Percentiles rank a stretch among this genome's conserved stretches.
These are phyloP conservation scores for Hyles vespertilio DNA, from an alignment of 1,140 invertebrate genomes.

Conservation along the genomic window DNA sequence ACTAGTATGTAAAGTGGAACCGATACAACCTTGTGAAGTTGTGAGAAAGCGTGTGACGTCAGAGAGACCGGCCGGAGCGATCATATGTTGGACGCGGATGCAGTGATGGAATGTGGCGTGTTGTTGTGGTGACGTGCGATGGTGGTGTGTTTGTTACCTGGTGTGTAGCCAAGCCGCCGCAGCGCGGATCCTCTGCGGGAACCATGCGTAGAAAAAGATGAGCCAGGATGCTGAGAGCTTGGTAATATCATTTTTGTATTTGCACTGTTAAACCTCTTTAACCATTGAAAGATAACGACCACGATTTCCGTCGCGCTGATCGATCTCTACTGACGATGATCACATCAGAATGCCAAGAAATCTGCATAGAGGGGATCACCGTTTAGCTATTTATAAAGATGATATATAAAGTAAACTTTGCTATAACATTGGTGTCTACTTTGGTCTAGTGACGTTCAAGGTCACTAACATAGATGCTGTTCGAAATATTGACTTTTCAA, in stretches of 20 bases:
- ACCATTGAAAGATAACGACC: neutral
- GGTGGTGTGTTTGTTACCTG: constrained; percentile 59
- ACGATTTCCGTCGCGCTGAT: neutral
- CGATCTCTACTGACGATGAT: constrained; percentile 17
- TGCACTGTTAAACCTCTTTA: constrained; percentile 10
- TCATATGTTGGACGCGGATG: constrained; percentile 75
- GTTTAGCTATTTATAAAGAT: constrained; percentile 60
- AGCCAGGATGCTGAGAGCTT: constrained; percentile 74
- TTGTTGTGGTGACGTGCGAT: constrained; percentile 67
- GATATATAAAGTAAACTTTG: constrained; percentile 42
- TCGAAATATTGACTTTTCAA: constrained; percentile 1
- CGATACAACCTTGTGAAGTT: constrained; percentile 50
- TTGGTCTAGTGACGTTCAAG: constrained; percentile 33
- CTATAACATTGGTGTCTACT: constrained; percentile 18
- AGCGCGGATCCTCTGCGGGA: constrained; percentile 57
- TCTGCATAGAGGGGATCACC: constrained; percentile 31
- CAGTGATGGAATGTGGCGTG: constrained; percentile 73
- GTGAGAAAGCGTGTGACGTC: constrained; percentile 72
- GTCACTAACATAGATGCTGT: constrained; percentile 20
- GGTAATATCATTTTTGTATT: constrained; percentile 68
- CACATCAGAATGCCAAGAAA: constrained; percentile 15
- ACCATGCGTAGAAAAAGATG: constrained; percentile 74
- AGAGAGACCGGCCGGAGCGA: constrained; percentile 62
- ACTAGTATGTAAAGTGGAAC: constrained; percentile 10
- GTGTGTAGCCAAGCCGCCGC: constrained; percentile 47